Evolutionary conservation across 2,888 invertebrate species (phyloP), one percentile per base, ranked within the genome.

Genomic region (Athalia cordata): DNA sequence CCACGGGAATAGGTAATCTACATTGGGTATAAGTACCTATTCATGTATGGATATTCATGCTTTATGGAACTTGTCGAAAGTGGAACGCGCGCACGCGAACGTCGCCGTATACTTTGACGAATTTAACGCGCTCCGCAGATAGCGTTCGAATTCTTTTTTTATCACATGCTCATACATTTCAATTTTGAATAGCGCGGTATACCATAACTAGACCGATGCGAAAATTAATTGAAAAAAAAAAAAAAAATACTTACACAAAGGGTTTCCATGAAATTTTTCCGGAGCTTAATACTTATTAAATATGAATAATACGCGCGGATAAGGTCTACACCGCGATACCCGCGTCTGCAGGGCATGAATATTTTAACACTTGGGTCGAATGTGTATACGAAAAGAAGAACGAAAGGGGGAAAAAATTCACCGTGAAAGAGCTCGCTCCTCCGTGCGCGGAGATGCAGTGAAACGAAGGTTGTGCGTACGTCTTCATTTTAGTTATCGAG

Each of bases 301-400:
- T 78, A 78, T 78, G 74, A 78, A 74, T 78, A 74, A 74, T 78
- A 65, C 72, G 43, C 11, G 78, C 72, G 70, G 64, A 72, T 72
- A 74, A 70, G 45, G 59, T 65, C 50, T 11, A 78, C 70, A 78
- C 75, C 50, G 50, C 50, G 50, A 62, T 62, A 72, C 29, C 29
- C 29, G 29, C 29, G 72, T 45, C 57, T 59, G 72, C n/a, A n/a
- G n/a, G 45, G 45, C 5, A 72, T 47, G 13, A 47, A 70, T 59
- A 72, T 59, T 72, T 72, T n/a, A 70, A 59, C 57, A 57, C 29
- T 29, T 29, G 29, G 29, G 29, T 29, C 2, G 29, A 1, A 29
- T 29, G 29, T 29, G n/a, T 11, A 55, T 11, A n/a, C 4, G 11
- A 55, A 55, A 11, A 3, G 6, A 55, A 55, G 6, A 55, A 7